Evolutionary conservation across 2,113 vertebrate genomes (phyloP), one percentile per base, ranked within the genome.

Genomic region (Nicator chloris): DNA sequence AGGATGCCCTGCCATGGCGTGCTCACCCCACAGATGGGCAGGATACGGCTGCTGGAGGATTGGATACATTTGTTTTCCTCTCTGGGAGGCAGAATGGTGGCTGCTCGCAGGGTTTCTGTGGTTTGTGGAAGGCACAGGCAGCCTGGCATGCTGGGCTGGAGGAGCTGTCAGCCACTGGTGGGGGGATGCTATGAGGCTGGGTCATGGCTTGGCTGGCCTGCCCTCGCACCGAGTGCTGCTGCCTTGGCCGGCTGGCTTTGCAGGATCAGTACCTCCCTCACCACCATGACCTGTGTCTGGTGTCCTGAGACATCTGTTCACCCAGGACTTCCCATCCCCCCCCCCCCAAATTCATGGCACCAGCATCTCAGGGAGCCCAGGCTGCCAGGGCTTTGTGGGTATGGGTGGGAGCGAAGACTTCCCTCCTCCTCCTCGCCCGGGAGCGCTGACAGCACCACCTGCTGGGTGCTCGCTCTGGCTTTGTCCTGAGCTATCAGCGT

Each of bases 371-470:
- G 50, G 37, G 59, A 69, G 64, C 59, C 17, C 6, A 5, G 45
- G 54, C 81, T 93, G 94, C 77, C 2, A 7, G 51, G 54, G 51
- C 94, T 94, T 91, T 93, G 94, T 87, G 92, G 65, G 47, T 76
- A 26, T 1, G 64, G 83, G 71, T 88, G 91, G 87, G 50, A 93
- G 42, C 2, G 1, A 64, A 72, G 69, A 69, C 65, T 33, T 66
- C 65, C 66, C 77, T 87, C 61, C 61, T 88, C 60, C 75, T 81
- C 61, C 61, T 87, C 20, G 0, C 63, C 93, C 0, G 40, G 94
- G 96, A 88, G 31, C 0, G 0, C 64, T 92, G 94, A 94, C 96
- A 96, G 82, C 22, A 1, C 63, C 0, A 3, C 78, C 90, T 54
- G 59, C 54, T 5, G 82, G 63, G 90, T 95, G 85, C 92, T 97